Evolutionary conservation across 1,140 invertebrate species (phyloP), one percentile per base, ranked within the genome.

Genomic region (Aphis gossypii): DNA sequence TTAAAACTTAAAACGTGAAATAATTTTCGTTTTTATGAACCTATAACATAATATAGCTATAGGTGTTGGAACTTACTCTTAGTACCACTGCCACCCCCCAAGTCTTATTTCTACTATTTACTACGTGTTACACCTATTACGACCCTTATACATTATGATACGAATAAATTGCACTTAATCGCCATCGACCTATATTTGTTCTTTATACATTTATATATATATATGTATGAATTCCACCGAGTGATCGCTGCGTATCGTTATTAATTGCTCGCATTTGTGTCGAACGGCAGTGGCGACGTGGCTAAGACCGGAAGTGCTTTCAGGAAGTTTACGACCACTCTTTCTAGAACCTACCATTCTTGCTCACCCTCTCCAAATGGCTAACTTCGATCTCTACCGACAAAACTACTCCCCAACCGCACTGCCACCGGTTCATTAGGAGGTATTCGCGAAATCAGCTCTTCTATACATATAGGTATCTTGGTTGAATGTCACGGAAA

Each of bases 361-460:
- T 38, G 9, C 9, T 23, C 9, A 14, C 83, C 38, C 0, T 21
- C 2, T 20, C 8, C 20, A 25, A 44, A 25, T 41, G 2, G 30
- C 20, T 30, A 30, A n/a, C 11, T 68, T 14, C 60, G 60, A 76
- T 76, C 60, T 46, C 30, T 44, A 23, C 21, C 21, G 46, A 48
- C 87, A 18, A 46, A 30, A 3, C 44, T 46, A 38, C 23, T 60
- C 54, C n/a, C 35, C 89, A 25, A 56, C 38, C n/a, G 18, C n/a
- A 30, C 25, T 25, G 48, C n/a, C 56, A 14, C 14, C 56, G 44
- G 90, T 91, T 91, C 90, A 91, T 91, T 91, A 91, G 44, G 23
- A 90, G 9, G 88, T 38, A 56, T 54, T 90, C 51, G 88, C 5
- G 23, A 41, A 56, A 90, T 90, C 88, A 41, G 23, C 54, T 86